Conservation (phyloP, 1,140 invertebrate genomes). For the Drosophila lacteicornis region DNA sequence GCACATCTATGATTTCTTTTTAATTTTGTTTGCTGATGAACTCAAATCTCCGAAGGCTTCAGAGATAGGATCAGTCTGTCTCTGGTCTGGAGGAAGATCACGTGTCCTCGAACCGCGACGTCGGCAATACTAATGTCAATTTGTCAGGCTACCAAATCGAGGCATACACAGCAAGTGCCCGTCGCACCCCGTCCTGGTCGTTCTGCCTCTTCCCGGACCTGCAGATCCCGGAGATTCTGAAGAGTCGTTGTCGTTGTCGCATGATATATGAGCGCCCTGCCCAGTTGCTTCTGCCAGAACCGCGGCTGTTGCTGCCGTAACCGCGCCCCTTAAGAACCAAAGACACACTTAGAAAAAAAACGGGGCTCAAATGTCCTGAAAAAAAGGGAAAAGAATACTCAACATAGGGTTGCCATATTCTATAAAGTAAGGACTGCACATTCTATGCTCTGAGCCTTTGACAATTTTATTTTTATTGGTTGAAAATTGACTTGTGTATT, state of each 20-base stretch:
- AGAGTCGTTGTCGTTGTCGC: slow-evolving; percentile 69
- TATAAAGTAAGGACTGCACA: too few relatives aligned
- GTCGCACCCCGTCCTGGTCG: slow-evolving; percentile 22
- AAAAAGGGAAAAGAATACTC: too few relatives aligned
- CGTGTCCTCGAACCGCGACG: slow-evolving; percentile 53
- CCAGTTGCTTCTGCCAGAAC: slow-evolving; percentile 43
- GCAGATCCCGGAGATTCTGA: slow-evolving; percentile 65
- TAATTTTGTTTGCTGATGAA: slow-evolving; percentile 29
- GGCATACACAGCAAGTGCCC: slow-evolving; percentile 57
- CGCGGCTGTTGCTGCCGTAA: slow-evolving; percentile 22
- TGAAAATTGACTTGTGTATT: too few relatives aligned
- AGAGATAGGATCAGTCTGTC: slow-evolving; percentile 25
- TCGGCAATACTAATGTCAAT: slow-evolving; percentile 73
- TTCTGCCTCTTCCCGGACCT: slow-evolving; percentile 46
- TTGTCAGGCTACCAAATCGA: slow-evolving; percentile 77
- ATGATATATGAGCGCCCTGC: slow-evolving; percentile 79
- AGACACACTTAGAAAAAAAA: slow-evolving; percentile 24
- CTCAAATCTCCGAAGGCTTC: neutral
- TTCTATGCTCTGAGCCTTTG: too few relatives aligned
- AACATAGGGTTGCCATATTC: too few relatives aligned
- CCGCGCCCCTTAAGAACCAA: slow-evolving; percentile 58
- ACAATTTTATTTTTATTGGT: too few relatives aligned
- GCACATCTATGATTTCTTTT: slow-evolving; percentile 10
- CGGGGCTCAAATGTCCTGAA: neutral
- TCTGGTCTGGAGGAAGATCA: slow-evolving; percentile 33